These are phyloP conservation scores for Drosophila anceps DNA, from an alignment of 2,888 invertebrate genomes.

Conservation along the genomic window DNA sequence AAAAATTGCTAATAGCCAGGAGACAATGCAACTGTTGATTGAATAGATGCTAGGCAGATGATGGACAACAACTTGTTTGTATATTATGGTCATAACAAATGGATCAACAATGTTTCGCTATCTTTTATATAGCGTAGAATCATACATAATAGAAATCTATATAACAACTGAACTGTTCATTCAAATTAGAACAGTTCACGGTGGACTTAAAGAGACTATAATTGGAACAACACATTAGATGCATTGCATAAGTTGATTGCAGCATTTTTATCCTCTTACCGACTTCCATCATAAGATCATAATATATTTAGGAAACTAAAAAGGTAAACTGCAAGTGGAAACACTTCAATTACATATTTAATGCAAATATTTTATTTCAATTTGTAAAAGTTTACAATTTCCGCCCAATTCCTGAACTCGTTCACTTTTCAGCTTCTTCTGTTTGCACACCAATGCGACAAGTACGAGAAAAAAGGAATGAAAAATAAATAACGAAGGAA, in stretches of 20 bases:
- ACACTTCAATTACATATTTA: conserved; percentile 66
- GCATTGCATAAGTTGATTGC: conserved; percentile 1
- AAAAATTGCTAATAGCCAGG: conserved; percentile 49
- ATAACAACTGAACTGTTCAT: background rate
- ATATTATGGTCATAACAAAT: conserved; percentile 15
- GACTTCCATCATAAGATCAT: background rate
- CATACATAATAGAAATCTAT: background rate
- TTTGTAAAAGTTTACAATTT: conserved; percentile 69
- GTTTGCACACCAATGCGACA: conserved; percentile 45
- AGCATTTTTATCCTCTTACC: background rate
- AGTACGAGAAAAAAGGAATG: conserved; percentile 7
- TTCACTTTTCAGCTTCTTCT: conserved; percentile 57
- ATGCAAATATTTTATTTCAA: conserved; percentile 72
- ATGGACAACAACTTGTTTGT: conserved; percentile 13
- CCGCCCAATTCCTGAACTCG: conserved; percentile 55
- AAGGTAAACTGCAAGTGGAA: conserved; percentile 28
- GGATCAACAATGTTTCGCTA: conserved; percentile 12
- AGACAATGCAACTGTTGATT: conserved; percentile 50
- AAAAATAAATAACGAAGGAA: conserved; percentile 17
- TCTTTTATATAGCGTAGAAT: background rate
- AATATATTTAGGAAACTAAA: background rate
- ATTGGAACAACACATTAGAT: background rate
- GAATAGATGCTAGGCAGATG: conserved; percentile 33
- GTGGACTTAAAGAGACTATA: background rate
- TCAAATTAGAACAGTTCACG: background rate